Conservation (phyloP, 2,888 invertebrate genomes). For the Dolichomitus sp. region DNA sequence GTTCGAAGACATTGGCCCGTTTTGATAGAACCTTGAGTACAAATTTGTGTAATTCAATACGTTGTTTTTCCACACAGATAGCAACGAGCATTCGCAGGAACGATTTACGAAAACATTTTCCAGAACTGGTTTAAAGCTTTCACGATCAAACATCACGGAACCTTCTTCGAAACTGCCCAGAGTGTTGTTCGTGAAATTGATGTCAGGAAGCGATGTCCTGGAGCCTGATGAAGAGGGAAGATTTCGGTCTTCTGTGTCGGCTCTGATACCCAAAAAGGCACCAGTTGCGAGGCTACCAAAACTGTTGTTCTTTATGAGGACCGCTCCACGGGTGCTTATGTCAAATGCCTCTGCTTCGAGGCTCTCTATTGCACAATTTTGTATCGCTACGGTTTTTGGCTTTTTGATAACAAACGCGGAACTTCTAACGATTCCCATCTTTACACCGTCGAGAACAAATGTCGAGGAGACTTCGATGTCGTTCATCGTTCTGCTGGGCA, state of each 20-base stretch:
- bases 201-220: conserved; percentile 88
- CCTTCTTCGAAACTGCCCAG: conserved; percentile 88
- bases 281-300: conserved; percentile 88
- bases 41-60: conserved; percentile 82
- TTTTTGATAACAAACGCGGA: conserved; percentile 90
- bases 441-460: conserved; percentile 90
- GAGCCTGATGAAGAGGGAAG: conserved; percentile 87
- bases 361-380: conserved; percentile 88
- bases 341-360: conserved; percentile 90
- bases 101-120: conserved; percentile 88
- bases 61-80: conserved; percentile 81
- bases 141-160: conserved; percentile 88
- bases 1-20: conserved; percentile 31
- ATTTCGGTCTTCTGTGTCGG: conserved; percentile 85
- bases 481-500: conserved; percentile 92
- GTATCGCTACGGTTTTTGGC: conserved; percentile 89
- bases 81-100: conserved; percentile 88
- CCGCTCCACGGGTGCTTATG: conserved; percentile 88
- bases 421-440: conserved; percentile 89
- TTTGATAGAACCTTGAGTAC: conserved; percentile 76
- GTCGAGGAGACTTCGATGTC: conserved; percentile 91
- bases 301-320: conserved; percentile 90
- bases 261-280: conserved; percentile 89
- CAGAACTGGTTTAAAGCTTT: conserved; percentile 88
- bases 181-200: conserved; percentile 90